phyloP scores from a whole-genome alignment of 2,113 vertebrate species.

The Fregetta grallaria region DNA sequence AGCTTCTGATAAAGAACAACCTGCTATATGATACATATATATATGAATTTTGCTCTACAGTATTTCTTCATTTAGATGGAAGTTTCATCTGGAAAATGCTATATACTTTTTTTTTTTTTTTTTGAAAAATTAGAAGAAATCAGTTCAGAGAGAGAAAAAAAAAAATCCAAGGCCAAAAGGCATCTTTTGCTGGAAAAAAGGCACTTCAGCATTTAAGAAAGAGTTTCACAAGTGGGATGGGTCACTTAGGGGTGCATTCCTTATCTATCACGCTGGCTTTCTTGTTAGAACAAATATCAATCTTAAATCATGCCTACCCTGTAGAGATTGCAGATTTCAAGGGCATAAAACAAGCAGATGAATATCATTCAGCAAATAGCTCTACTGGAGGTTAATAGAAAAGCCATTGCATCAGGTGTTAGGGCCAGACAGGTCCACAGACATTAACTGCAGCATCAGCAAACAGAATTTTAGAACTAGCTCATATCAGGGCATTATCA shows the following conservation, averaged over 20 bases:
- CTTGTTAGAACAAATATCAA: not conserved
- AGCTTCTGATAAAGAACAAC: not conserved
- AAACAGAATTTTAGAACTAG: not conserved
- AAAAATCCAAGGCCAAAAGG: not conserved
- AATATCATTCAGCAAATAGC: not conserved
- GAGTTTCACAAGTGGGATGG: not conserved
- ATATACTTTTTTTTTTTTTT: not conserved
- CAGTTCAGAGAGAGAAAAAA: not conserved
- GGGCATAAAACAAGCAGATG: not conserved
- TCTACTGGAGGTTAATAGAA: not conserved
- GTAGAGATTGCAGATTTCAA: conserved; percentile 4
- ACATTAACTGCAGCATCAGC: not conserved
- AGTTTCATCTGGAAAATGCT: not conserved
- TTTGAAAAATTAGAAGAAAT: not conserved
- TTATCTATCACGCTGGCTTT: not conserved
- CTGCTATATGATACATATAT: not conserved
- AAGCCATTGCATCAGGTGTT: not conserved
- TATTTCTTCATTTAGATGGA: conserved; percentile 4
- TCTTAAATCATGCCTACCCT: not conserved
- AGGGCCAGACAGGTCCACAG: accelerated
- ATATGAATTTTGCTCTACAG: not conserved
- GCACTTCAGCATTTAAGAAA: not conserved
- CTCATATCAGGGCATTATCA: not conserved
- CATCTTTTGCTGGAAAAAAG: not conserved
- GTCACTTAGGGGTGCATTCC: not conserved